Evolutionary conservation across 2,113 vertebrate genomes (phyloP), one percentile per base, ranked within the genome.

Genomic region (Zingel zingel): DNA sequence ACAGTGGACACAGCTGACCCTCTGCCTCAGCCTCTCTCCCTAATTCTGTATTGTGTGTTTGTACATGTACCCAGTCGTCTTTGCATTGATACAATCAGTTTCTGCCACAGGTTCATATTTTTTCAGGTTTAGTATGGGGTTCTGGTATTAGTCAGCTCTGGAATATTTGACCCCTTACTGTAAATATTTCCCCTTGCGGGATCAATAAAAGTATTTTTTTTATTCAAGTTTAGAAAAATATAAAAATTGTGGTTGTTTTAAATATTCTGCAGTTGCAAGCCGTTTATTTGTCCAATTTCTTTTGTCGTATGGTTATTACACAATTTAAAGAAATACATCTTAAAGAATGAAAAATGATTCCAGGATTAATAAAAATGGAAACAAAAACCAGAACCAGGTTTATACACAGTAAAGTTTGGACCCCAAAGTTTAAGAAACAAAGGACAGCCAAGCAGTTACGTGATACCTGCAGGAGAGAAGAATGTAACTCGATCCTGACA

Each of bases 1-100:
- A 93, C 90, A 90, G 91, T 86, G 39, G 83, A 74, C 79, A 78
- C 77, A 91, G 90, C 91, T 94, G 91, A 78, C 74, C 53, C 65
- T 66, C 61, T 27, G 83, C 33, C 67, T 69, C 51, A 59, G 58
- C 48, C 27, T 68, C 39, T 50, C 64, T 61, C 6, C 18, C 58
- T 39, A 18, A 64, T 50, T 77, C 36, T 68, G 3, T 50, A 30
- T 51, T 54, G 56, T 69, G 36, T 47, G 54, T 57, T 56, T 65
- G 33, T 45, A 27, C 5, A 36, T 61, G 16, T 33, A 6, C 1
- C 9, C 4, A 0, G 11, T 18, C 6, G 39, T 13, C 53, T 62
- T 70, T 67, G 33, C 25, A 23, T 30, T 30, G 25, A 13, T 2
- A 14, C 3, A 18, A 54, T 54, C n/a, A 43, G 15, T 19, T 63